Conservation (phyloP, 1,140 invertebrate species). For the Cydia splendana region DNA sequence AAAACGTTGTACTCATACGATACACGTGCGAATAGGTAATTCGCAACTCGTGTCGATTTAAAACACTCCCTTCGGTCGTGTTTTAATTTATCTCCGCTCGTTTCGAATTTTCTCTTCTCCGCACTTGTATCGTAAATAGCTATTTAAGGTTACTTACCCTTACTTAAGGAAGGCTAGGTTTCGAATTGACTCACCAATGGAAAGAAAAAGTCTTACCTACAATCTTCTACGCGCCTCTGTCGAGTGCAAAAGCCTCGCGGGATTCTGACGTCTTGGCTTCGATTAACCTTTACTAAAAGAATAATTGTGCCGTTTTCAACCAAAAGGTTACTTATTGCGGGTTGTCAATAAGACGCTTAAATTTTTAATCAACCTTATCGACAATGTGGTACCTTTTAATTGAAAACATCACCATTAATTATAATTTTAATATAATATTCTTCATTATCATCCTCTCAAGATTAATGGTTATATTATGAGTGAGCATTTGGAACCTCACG, state of each 20-base stretch:
- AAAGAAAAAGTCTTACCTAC: neutral
- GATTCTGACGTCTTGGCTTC: slow-evolving; percentile 3
- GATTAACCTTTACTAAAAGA: slow-evolving; percentile 13
- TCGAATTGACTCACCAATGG: neutral
- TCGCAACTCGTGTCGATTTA: no score
- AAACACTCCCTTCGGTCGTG: no score
- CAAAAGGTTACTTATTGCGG: no score
- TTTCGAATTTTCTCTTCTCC: no score
- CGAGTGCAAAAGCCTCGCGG: neutral
- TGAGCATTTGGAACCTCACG: neutral
- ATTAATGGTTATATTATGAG: neutral
- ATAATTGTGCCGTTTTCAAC: neutral
- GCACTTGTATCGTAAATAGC: no score
- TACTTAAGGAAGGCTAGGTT: neutral
- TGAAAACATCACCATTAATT: neutral
- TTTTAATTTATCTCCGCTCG: no score
- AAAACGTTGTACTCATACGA: no score
- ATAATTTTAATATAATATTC: slow-evolving; percentile 10
- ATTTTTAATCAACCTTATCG: no score
- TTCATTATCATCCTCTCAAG: neutral
- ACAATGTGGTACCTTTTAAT: no score
- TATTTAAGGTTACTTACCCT: no score
- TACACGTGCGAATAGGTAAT: no score
- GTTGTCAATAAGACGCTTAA: no score
- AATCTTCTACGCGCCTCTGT: neutral